Percentiles rank a stretch among this genome's conserved stretches.
Conservation (phyloP, 2,888 invertebrate species). For the Chrysina gloriosa region DNA sequence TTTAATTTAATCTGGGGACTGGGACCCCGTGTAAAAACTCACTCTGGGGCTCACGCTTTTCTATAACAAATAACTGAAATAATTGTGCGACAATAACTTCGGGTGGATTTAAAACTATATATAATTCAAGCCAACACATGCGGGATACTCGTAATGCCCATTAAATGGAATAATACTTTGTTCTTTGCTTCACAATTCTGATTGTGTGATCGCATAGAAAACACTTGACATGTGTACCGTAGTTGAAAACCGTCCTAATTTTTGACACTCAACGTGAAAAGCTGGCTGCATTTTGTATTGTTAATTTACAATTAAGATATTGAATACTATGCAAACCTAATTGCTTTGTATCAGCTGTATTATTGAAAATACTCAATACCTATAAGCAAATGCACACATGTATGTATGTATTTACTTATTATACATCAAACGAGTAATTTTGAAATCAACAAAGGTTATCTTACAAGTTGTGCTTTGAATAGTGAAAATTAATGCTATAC, state of each 20-base stretch:
- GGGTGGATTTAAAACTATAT: slow-evolving; percentile 39
- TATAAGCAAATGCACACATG: no score
- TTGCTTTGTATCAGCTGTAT: no score
- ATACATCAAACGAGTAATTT: no score
- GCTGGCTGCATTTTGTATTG: no score
- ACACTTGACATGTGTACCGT: background rate
- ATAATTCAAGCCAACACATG: slow-evolving; percentile 25
- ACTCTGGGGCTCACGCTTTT: slow-evolving; percentile 53
- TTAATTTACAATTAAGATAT: no score
- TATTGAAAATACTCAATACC: no score
- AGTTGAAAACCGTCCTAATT: background rate
- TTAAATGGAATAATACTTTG: slow-evolving; percentile 29
- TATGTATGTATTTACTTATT: no score
- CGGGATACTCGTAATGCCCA: slow-evolving; percentile 28
- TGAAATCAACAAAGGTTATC: no score
- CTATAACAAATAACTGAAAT: slow-evolving; percentile 55
- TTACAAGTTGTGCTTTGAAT: no score
- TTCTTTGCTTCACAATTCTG: slow-evolving; percentile 15
- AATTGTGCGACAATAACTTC: slow-evolving; percentile 58
- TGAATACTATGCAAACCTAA: no score
- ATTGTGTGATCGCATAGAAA: slow-evolving; percentile 1
- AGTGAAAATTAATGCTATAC: no score
- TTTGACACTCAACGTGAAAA: background rate
- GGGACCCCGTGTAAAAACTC: slow-evolving; percentile 52
- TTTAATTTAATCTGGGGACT: slow-evolving; percentile 63